Evolutionary conservation across 2,113 vertebrate species (phyloP).

Genomic region (Pithys albifrons): DNA sequence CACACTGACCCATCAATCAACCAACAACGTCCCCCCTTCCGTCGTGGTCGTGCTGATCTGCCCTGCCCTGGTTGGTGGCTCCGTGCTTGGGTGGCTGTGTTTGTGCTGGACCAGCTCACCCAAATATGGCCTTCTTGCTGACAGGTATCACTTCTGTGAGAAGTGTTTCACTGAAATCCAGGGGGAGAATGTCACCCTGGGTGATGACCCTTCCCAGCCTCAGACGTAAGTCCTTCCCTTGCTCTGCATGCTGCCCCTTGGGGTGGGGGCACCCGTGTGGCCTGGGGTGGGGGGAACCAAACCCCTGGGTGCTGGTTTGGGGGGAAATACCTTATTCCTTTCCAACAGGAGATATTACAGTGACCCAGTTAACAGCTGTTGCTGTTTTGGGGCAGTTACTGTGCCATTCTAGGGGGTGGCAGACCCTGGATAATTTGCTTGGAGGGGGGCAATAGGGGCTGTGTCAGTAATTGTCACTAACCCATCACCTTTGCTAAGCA

Average conservation of each 20-base stretch:
- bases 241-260: not conserved
- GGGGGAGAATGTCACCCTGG: slow-evolving; percentile 96
- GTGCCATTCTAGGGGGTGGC: not conserved
- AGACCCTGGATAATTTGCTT: not conserved
- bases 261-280: no score
- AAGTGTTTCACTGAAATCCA: slow-evolving; percentile 99
- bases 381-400: not conserved
- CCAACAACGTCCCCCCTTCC: slow-evolving; percentile 81
- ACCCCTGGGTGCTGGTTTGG: not conserved
- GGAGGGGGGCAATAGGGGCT: not conserved
- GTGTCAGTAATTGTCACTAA: not conserved
- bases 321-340: not conserved
- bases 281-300: not conserved
- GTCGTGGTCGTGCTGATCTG: slow-evolving; percentile 82
- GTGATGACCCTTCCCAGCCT: slow-evolving; percentile 96
- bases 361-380: not conserved
- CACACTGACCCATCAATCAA: slow-evolving; percentile 85
- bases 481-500: not conserved
- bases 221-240: slow-evolving; percentile 90
- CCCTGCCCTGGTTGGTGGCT: slow-evolving; percentile 85
- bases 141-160: slow-evolving; percentile 99
- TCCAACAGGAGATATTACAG: not conserved
- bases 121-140: slow-evolving; percentile 91
- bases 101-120: slow-evolving; percentile 91
- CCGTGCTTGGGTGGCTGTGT: slow-evolving; percentile 86